A percentile compares a stretch with the other conserved stretches of the same genome.
Evolutionary conservation across 2,797 vertebrate species (phyloP).

Genomic region (Mus minutoides): DNA sequence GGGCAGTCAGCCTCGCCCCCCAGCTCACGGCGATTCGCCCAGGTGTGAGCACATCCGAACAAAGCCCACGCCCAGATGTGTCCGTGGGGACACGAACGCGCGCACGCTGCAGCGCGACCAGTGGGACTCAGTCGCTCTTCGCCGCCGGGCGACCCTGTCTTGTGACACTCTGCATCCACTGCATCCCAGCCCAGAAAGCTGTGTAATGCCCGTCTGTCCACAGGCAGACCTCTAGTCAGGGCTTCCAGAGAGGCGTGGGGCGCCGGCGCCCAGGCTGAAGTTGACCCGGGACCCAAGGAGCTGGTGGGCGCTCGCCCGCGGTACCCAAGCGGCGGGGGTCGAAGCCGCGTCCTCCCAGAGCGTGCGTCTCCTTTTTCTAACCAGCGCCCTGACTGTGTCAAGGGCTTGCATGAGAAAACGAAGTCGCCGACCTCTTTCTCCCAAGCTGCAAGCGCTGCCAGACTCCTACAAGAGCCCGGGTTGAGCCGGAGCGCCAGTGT

Average conservation of each 20-base stretch:
- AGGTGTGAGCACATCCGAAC: slow-evolving; percentile 75
- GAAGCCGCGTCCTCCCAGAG: neutral
- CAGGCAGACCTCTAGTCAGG: neutral
- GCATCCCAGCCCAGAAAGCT: neutral
- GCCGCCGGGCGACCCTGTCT: neutral
- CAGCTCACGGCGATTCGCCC: neutral
- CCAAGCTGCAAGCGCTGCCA: neutral
- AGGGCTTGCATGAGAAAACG: neutral
- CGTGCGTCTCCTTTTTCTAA: neutral
- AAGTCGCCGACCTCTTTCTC: neutral
- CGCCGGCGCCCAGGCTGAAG: slow-evolving; percentile 30
- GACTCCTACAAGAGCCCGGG: neutral
- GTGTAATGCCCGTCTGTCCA: neutral
- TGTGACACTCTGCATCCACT: neutral
- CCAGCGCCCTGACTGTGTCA: neutral
- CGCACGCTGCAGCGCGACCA: slow-evolving; percentile 8
- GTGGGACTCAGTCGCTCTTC: neutral
- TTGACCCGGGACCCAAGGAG: neutral
- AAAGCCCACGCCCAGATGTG: slow-evolving; percentile 81
- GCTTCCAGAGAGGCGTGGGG: neutral
- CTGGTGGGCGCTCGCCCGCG: neutral
- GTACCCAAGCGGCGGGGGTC: neutral
- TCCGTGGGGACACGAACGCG: neutral
- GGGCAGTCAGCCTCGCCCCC: neutral
- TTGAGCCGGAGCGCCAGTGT: neutral